Conservation (phyloP, 2,797 vertebrate species). For the Botia almorhae region DNA sequence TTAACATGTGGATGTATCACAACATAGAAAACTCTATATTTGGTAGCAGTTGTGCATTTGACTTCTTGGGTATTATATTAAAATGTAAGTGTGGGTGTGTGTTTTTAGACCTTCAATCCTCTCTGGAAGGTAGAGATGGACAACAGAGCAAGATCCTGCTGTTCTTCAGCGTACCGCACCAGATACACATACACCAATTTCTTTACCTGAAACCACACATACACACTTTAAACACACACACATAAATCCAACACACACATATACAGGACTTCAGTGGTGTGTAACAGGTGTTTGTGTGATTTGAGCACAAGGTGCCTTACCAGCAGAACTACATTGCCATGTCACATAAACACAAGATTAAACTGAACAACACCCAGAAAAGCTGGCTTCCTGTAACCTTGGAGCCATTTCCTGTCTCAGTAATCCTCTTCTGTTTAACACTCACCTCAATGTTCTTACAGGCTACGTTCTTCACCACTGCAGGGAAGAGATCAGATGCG, state of each 20-base stretch:
- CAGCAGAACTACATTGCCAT: too few species aligned
- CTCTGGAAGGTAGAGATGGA: conserved; percentile 98
- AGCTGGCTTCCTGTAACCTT: conserved; percentile 10
- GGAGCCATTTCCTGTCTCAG: not conserved
- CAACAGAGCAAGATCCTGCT: conserved; percentile 94
- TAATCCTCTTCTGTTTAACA: conserved; percentile 9
- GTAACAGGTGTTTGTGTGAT: not conserved
- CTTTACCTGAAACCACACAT: conserved; percentile 84
- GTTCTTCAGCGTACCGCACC: conserved; percentile 95
- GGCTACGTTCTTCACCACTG: conserved; percentile 97
- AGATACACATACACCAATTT: conserved; percentile 97
- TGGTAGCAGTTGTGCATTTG: too few species aligned
- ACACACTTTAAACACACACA: not conserved
- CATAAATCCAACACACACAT: too few species aligned
- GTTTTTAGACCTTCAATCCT: conserved; percentile 86
- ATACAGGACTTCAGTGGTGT: not conserved
- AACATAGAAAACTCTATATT: too few species aligned
- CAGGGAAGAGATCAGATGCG: conserved; percentile 94
- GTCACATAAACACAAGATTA: not conserved
- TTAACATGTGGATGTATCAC: too few species aligned
- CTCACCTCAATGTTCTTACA: conserved; percentile 98
- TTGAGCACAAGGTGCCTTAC: not conserved
- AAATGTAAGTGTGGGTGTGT: not conserved
- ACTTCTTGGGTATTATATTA: too few species aligned
- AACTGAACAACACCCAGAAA: not conserved